These are phyloP conservation scores for Drosophila suzukii DNA, from an alignment of 1,140 invertebrate genomes.

Conservation along the genomic window DNA sequence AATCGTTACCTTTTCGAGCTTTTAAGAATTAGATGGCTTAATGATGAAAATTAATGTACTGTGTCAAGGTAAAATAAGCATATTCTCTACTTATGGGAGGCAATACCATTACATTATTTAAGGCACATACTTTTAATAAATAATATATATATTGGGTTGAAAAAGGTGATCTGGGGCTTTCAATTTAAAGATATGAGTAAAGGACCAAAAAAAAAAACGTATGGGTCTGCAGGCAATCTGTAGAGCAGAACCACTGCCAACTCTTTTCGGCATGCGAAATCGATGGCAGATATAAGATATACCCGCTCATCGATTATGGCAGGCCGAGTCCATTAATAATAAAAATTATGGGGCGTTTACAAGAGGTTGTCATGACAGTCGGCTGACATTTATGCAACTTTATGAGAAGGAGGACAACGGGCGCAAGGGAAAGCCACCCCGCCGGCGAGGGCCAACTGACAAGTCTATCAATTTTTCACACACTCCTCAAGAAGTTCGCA, in stretches of 20 bases:
- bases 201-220: background rate
- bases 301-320: constrained; percentile 56
- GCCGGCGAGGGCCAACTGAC: constrained; percentile 55
- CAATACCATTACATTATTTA: no score
- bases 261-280: constrained; percentile 32
- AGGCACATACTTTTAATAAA: no score
- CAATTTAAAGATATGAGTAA: background rate
- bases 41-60: no score
- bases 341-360: constrained; percentile 82
- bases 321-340: constrained; percentile 69
- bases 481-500: constrained; percentile 67
- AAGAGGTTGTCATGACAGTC: constrained; percentile 82
- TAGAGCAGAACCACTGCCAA: background rate
- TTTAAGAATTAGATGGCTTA: no score
- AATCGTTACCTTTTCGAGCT: no score
- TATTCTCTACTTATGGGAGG: no score
- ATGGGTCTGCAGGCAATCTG: background rate
- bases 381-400: constrained; percentile 81
- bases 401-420: constrained; percentile 52
- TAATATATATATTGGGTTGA: no score
- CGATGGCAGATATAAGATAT: constrained; percentile 29
- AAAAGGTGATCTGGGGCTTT: background rate
- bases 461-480: constrained; percentile 83
- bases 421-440: constrained; percentile 51
- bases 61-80: no score